Evolutionary conservation across 2,888 invertebrate genomes (phyloP), one percentile per base, ranked within the genome.

Genomic region (Orthosia gothica): DNA sequence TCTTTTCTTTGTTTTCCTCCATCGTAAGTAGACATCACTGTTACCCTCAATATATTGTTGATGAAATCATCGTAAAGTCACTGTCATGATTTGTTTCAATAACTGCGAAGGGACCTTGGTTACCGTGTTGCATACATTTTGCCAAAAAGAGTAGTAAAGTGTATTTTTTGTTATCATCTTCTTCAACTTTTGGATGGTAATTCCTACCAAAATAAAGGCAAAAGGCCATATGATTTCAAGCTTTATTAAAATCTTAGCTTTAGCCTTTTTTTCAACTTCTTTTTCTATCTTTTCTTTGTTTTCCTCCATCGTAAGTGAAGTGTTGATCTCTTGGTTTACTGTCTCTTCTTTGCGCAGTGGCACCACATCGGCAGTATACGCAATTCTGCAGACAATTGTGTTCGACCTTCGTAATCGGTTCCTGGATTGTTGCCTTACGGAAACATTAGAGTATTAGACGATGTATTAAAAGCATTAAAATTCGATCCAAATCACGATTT

Each of bases 391-490:
- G 77, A 84, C 78, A 82, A 78, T 87, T 67, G 67, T 64, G 68
- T 69, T 16, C 74, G 86, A 84, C 88, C 87, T 87, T 87, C 85
- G 70, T 61, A 62, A 77, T 76, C 71, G 64, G 82, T 87, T 87
- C 87, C 87, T 87, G 79, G 80, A 76, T 80, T 65, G 73, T 75
- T 74, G 80, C 45, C 62, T 72, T 75, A 81, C 87, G 87, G 87
- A 87, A 87, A 81, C 74, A 71, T 79, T 80, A 69, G 52, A 67
- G 13, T 62, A 66, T 77, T 70, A 73, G 63, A 74, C 68, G 74
- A 74, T 80, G 74, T 80, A 76, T 81, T 68, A 84, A 79, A 78
- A 74, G n/a, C 74, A 65, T 82, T 76, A 67, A 74, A 70, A 76
- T 76, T 76, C 64, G 69, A 71, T 74, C 74, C 49, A 63, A 74